A percentile compares a stretch with the other conserved stretches of the same genome.
These are phyloP conservation scores for Halcyon badia DNA, from an alignment of 2,797 vertebrate species.

Conservation along the genomic window DNA sequence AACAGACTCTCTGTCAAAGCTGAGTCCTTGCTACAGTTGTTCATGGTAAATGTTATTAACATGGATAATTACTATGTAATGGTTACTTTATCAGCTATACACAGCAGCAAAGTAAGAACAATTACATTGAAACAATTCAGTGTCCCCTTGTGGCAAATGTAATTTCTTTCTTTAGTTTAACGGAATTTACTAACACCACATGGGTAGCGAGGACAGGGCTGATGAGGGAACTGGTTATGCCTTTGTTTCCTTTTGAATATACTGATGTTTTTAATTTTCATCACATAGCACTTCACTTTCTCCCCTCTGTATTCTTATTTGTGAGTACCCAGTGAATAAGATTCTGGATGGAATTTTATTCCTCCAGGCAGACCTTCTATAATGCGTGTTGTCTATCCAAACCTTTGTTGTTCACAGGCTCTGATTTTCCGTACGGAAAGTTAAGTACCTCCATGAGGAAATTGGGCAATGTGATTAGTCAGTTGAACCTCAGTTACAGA, in stretches of 20 bases:
- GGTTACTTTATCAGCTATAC: not conserved
- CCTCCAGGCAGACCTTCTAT: slow-evolving; percentile 12
- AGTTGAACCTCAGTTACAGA: not conserved
- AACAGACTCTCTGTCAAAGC: not conserved
- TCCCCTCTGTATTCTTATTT: slow-evolving; percentile 11
- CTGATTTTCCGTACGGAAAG: slow-evolving; percentile 1
- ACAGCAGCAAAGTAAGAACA: not conserved
- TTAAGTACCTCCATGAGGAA: slow-evolving; percentile 40
- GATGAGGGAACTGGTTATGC: not conserved
- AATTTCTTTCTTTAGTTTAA: not conserved
- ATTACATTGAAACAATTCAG: not conserved
- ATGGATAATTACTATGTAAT: not conserved
- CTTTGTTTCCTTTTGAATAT: slow-evolving; percentile 25
- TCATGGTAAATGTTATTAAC: not conserved
- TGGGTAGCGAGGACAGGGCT: not conserved
- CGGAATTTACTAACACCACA: not conserved
- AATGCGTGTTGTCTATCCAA: slow-evolving; percentile 51
- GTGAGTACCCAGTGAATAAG: not conserved
- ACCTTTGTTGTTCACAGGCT: slow-evolving; percentile 36
- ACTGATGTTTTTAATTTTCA: slow-evolving; percentile 15
- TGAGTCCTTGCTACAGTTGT: not conserved
- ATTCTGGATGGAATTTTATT: slow-evolving; percentile 18
- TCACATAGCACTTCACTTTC: slow-evolving; percentile 39
- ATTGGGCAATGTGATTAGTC: not conserved
- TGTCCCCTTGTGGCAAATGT: not conserved